Base-by-base conservation (phyloP, 2,797 vertebrate species). In the Spinus olivaceus region DNA sequence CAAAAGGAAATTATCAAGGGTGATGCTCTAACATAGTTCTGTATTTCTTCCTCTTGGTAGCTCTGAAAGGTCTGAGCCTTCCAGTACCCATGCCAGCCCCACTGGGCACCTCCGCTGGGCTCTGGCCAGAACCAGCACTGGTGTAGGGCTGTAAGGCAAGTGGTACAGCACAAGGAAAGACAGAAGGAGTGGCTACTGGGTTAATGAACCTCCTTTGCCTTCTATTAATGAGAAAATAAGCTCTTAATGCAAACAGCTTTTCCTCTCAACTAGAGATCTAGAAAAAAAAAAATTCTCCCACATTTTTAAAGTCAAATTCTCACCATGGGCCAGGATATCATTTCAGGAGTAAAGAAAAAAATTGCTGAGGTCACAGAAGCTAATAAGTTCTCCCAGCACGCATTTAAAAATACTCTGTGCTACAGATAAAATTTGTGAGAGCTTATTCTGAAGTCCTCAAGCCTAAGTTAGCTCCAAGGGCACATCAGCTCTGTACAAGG, bases 81-180 rank as follows among this genome's bases (percentile, higher is more conserved):
- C 33, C 5, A 10, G 30, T 1, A 3, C 3, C 42, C n/a, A 27
- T 1, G 0, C 4, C 44, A 91, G 27, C 32, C 39, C 63, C 9
- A 1, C 28, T 33, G 44, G 28, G 44, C 42, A 60, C 20, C 18
- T 74, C 44, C 33, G 32, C 12, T 11, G 18, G 17, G 21, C 54
- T 78, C 33, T 20, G 46, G 44, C 32, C 83, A 83, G 27, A 23
- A 32, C 5, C 21, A 33, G 33, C 33, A 1, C 1, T 0, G 28
- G 14, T 32, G 20, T 18, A 8, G 18, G 11, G 37, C 35, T 57
- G 4, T 4, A 56, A 70, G 15, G 19, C 28, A 59, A 72, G 16
- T 2, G 18, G 49, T 7, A 20, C 6, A 70, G 59, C 9, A 12
- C 70, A 73, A 61, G 16, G 5, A 10, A 85, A 56, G 41, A 44